Evolutionary conservation across 2,797 vertebrate species (phyloP).

Genomic region (Adelosebastes latens): DNA sequence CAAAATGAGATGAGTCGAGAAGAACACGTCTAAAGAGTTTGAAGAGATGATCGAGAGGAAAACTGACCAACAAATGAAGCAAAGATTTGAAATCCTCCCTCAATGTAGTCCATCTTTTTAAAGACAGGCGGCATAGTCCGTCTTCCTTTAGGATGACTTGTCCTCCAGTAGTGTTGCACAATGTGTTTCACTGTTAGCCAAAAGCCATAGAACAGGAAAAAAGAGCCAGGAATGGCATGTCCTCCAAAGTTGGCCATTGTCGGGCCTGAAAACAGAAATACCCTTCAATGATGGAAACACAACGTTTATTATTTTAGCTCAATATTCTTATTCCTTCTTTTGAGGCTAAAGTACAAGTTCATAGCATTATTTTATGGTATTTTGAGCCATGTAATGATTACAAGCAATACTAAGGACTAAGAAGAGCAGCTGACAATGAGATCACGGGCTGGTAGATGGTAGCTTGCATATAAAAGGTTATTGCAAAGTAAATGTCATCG

Average conservation of each 20-base stretch:
- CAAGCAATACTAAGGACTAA: neutral
- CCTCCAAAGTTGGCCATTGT: slow-evolving; percentile 97
- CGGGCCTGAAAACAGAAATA: slow-evolving; percentile 25
- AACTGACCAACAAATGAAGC: slow-evolving; percentile 88
- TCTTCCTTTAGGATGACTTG: slow-evolving; percentile 53
- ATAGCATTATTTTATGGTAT: slow-evolving; percentile 1
- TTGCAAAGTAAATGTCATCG: neutral
- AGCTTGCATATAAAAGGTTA: neutral
- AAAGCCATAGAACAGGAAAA: slow-evolving; percentile 91
- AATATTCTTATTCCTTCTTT: neutral
- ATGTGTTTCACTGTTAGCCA: slow-evolving; percentile 90
- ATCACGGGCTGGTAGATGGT: neutral
- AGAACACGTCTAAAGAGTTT: neutral
- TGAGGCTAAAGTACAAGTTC: slow-evolving; percentile 18
- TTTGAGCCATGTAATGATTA: neutral
- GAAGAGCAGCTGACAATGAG: neutral
- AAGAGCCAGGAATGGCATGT: slow-evolving; percentile 92
- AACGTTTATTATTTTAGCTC: neutral
- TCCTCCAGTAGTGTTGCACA: slow-evolving; percentile 81
- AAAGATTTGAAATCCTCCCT: slow-evolving; percentile 84
- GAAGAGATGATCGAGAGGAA: neutral
- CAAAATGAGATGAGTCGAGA: neutral
- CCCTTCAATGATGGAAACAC: neutral
- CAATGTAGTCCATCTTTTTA: slow-evolving; percentile 83
- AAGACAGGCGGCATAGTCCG: slow-evolving; percentile 48